Conservation (phyloP, 2,113 vertebrate genomes). For the Dolichotis patagonum region DNA sequence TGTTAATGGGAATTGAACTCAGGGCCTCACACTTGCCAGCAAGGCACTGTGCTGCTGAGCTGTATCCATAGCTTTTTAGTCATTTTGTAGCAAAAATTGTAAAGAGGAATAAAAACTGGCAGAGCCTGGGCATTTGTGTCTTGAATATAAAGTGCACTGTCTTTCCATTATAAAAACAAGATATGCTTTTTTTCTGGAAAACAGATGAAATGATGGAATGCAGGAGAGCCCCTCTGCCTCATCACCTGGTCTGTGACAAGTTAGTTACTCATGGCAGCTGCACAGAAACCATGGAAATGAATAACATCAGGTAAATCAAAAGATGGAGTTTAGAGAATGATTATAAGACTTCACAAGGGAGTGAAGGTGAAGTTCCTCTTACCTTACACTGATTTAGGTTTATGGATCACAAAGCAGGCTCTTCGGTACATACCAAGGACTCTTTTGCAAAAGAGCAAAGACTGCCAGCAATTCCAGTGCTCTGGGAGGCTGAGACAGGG, state of each 20-base stretch:
- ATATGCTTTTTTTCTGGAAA: neutral
- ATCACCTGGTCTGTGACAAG: no score
- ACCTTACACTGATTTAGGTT: neutral
- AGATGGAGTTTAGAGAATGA: neutral
- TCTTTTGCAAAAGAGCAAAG: neutral
- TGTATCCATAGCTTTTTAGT: neutral
- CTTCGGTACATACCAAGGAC: no score
- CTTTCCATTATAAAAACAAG: neutral
- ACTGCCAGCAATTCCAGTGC: neutral
- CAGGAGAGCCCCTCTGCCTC: neutral
- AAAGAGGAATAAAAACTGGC: neutral
- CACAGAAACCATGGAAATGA: neutral
- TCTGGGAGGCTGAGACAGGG: neutral
- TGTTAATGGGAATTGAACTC: no score
- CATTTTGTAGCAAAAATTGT: neutral
- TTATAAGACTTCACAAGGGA: neutral
- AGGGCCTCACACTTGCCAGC: no score
- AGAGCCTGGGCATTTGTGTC: neutral
- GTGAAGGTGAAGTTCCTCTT: neutral
- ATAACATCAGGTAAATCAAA: neutral
- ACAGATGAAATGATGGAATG: neutral
- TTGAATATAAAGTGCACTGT: neutral
- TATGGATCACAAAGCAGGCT: neutral
- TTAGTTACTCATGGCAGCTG: neutral
- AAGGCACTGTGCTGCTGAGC: no score